Percentiles rank a stretch among this genome's conserved stretches.
Evolutionary conservation across 64 coral and sea anemone genomes (phyloP).

Genomic region (Trachythela sp.): DNA sequence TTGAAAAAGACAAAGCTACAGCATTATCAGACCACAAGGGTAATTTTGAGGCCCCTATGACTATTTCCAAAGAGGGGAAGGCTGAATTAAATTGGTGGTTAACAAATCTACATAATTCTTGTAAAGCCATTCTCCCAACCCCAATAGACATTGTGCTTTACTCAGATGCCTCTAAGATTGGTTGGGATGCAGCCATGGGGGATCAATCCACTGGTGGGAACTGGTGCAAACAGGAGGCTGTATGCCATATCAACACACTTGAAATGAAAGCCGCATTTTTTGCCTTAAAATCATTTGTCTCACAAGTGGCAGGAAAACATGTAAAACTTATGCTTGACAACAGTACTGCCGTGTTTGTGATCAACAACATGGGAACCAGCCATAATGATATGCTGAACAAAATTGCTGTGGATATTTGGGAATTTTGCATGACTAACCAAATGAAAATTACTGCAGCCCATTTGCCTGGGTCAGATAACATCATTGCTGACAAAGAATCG

Average conservation of each 20-base stretch:
- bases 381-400: slow-evolving; percentile 25
- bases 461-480: slow-evolving; percentile 29
- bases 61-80: background rate
- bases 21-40: slow-evolving; percentile 8
- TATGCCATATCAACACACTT: slow-evolving; percentile 48
- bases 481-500: background rate
- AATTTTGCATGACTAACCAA: slow-evolving; percentile 37
- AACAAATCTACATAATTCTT: background rate
- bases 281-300: slow-evolving; percentile 31
- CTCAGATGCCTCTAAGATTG: slow-evolving; percentile 54
- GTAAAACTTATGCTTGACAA: slow-evolving; percentile 56
- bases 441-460: slow-evolving; percentile 42
- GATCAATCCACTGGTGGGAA: background rate
- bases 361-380: slow-evolving; percentile 50
- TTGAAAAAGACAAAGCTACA: slow-evolving; percentile 41
- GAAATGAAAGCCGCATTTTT: slow-evolving; percentile 54
- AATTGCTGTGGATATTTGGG: slow-evolving; percentile 8
- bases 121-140: background rate
- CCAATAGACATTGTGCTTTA: slow-evolving; percentile 7
- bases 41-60: slow-evolving; percentile 29
- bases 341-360: slow-evolving; percentile 44
- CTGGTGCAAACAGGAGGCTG: slow-evolving; percentile 33
- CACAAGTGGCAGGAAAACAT: slow-evolving; percentile 8
- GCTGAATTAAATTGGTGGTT: background rate
- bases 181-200: slow-evolving; percentile 42